Base-by-base conservation (phyloP, 2,888 invertebrate species). In the Tyria jacobaeae region DNA sequence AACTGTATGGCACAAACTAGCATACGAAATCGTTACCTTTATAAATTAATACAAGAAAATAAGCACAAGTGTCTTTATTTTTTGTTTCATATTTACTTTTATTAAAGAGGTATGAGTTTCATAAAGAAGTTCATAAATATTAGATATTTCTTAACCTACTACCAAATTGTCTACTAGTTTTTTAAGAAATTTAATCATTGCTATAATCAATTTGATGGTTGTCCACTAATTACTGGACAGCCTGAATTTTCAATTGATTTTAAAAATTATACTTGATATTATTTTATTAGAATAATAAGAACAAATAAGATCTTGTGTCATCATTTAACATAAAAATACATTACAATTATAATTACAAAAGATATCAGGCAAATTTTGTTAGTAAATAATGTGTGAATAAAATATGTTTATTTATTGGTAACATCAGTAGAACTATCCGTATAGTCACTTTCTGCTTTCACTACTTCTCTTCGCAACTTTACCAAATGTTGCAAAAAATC, bases 401-500 rank as follows among this genome's bases (percentile, higher is more conserved):
- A 25, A 55, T 49, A 12, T 50, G 57, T n/a, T 64, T 69, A 80
- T 63, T 76, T 70, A 64, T 63, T 56, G 58, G 52, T 58, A 49
- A 71, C 15, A 48, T 74, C 73, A 25, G 69, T 25, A 12, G 78
- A 82, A 66, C 79, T 81, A 39, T 87, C 85, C 15, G 83, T 82
- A 31, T 81, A 89, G 49, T 94, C 93, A 68, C 90, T 89, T 52
- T 94, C 91, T n/a, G 87, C 88, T 78, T 92, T 92, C 0, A 95
- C 90, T 21, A 95, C 90, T 72, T 95, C 93, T 75, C 91, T 90
- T 71, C 95, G 87, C 83, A 95, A 85, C 59, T 91, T 88, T 14
- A 95, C 94, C 66, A 96, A 88, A 81, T 95, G 94, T 71, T 92
- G 94, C 62, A 95, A 82, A 85, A 95, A 95, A 65, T 94, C 94